A percentile compares a stretch with the other conserved stretches of the same genome.
Evolutionary conservation across 2,888 invertebrate genomes (phyloP).

Genomic region (Clistopyga incitator): DNA sequence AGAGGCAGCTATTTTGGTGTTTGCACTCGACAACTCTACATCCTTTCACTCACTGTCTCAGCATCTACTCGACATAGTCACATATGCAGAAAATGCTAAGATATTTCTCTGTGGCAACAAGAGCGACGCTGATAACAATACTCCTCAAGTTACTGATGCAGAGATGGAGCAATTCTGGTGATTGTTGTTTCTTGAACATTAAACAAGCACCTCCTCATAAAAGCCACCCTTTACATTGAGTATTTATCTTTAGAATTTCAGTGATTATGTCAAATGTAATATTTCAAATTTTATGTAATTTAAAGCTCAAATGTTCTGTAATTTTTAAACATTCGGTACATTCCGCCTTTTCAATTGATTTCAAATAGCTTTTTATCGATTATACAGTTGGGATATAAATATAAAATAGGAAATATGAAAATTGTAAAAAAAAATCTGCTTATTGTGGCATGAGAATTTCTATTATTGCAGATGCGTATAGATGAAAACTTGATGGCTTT

Average conservation of each 20-base stretch:
- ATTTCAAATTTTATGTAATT: background rate
- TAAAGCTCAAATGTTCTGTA: background rate
- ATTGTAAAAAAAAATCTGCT: background rate
- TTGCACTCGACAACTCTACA: slow-evolving; percentile 95
- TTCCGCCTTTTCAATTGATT: background rate
- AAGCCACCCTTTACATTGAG: background rate
- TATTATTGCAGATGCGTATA: background rate
- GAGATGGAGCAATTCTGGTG: slow-evolving; percentile 96
- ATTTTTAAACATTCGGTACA: background rate
- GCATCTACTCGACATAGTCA: slow-evolving; percentile 96
- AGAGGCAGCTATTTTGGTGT: slow-evolving; percentile 96
- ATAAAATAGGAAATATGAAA: too few species aligned
- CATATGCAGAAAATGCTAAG: slow-evolving; percentile 97
- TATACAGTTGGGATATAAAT: too few species aligned
- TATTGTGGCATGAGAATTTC: background rate
- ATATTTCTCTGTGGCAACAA: slow-evolving; percentile 98
- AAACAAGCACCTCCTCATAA: background rate
- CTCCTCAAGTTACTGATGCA: slow-evolving; percentile 92
- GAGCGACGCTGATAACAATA: slow-evolving; percentile 90
- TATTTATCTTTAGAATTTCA: background rate
- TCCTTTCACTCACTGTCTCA: slow-evolving; percentile 97
- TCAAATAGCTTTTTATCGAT: too few species aligned
- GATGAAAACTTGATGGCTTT: background rate
- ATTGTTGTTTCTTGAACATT: slow-evolving; percentile 53
- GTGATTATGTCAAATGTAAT: background rate